Percentiles rank a stretch among this genome's conserved stretches.
phyloP scores from a whole-genome alignment of 2,888 invertebrate species.

The Napeogenes sylphis region DNA sequence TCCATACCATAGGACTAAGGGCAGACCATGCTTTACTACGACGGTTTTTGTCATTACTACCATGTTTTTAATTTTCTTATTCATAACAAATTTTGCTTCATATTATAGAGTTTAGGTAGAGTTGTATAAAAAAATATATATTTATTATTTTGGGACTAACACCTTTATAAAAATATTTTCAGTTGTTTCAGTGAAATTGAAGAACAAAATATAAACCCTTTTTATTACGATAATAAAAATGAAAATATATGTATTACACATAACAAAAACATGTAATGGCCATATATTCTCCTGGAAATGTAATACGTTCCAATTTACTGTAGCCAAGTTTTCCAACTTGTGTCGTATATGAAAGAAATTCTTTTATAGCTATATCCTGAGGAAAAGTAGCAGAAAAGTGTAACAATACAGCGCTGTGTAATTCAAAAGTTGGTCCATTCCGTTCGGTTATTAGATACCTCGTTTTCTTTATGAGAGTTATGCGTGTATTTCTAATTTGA shows the following conservation, averaged over 20 bases:
- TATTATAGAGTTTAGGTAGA: too few species aligned
- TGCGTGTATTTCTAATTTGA: constrained; percentile 8
- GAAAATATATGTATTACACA: neutral
- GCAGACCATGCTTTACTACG: too few species aligned
- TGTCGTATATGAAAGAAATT: constrained; percentile 23
- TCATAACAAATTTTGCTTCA: too few species aligned
- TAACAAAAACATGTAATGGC: constrained; percentile 1
- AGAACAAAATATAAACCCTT: too few species aligned
- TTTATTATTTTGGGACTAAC: too few species aligned
- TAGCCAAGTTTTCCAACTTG: constrained; percentile 18
- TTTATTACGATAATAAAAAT: too few species aligned
- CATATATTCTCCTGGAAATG: constrained; percentile 11
- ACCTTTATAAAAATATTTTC: too few species aligned
- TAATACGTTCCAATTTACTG: constrained; percentile 15
- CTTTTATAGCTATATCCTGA: constrained; percentile 19
- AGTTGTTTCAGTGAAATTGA: too few species aligned
- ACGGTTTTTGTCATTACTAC: too few species aligned
- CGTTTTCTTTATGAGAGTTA: constrained; percentile 32
- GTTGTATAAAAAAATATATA: too few species aligned
- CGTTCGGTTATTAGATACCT: constrained; percentile 33
- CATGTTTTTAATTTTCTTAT: too few species aligned
- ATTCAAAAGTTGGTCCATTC: constrained; percentile 30
- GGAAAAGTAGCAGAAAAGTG: constrained; percentile 32
- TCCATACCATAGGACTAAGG: too few species aligned
- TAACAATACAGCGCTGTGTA: constrained; percentile 32